Evolutionary conservation across 1,140 invertebrate genomes (phyloP).

Genomic region (Colletes gigas): DNA sequence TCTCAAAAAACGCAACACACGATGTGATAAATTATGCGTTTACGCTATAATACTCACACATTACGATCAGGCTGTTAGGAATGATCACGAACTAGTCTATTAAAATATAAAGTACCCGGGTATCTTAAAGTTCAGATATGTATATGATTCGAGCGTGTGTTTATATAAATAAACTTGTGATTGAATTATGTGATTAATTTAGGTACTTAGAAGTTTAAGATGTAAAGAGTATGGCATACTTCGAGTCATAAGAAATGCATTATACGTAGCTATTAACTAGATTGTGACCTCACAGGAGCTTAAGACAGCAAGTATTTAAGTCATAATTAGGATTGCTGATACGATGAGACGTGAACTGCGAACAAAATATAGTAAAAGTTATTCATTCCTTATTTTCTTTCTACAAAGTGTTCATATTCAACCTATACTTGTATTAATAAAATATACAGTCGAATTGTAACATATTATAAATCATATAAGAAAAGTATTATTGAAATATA

Average conservation of each 20-base stretch:
- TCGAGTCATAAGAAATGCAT: too few relatives aligned
- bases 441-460: neutral
- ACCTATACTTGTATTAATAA: neutral
- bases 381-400: too few relatives aligned
- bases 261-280: too few relatives aligned
- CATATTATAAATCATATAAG: too few relatives aligned
- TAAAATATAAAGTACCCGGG: neutral
- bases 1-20: too few relatives aligned
- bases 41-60: neutral
- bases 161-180: neutral
- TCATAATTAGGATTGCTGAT: too few relatives aligned
- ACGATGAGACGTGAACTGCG: too few relatives aligned
- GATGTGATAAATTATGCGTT: neutral
- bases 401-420: constrained; percentile 1
- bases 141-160: neutral
- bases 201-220: neutral
- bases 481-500: neutral
- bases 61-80: neutral
- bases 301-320: too few relatives aligned
- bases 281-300: neutral
- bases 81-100: constrained; percentile 13
- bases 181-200: neutral
- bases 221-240: neutral
- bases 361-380: too few relatives aligned
- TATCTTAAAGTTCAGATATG: neutral